Percentiles rank a stretch among this genome's conserved stretches.
phyloP scores from a whole-genome alignment of 2,888 invertebrate species.

The Sceliomorpha sp. region DNA sequence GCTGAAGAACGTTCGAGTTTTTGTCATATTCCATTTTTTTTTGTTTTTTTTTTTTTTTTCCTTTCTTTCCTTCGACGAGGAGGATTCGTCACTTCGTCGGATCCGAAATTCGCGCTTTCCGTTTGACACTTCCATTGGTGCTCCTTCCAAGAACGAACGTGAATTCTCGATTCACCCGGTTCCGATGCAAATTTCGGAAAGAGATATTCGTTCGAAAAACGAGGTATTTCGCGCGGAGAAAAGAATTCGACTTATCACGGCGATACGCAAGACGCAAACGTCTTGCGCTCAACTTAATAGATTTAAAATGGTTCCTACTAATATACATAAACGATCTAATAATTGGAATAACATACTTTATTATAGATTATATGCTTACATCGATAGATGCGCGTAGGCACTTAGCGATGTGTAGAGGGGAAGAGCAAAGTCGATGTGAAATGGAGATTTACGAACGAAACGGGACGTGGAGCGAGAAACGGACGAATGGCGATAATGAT shows the following conservation, averaged over 20 bases:
- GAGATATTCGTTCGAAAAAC: neutral
- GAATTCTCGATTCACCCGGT: conserved; percentile 1
- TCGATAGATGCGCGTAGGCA: conserved; percentile 59
- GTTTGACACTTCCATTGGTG: no score
- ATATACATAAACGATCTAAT: conserved; percentile 68
- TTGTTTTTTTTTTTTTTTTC: no score
- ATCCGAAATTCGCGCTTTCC: no score
- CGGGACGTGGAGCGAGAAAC: conserved; percentile 6
- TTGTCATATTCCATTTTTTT: no score
- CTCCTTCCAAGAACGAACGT: no score
- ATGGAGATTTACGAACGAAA: neutral
- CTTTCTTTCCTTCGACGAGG: no score
- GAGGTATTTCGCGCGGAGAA: neutral
- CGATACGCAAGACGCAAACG: conserved; percentile 6
- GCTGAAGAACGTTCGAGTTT: no score
- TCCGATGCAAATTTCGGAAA: neutral
- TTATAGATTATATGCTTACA: conserved; percentile 49
- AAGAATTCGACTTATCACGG: neutral
- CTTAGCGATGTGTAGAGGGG: conserved; percentile 63
- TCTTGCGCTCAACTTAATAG: conserved; percentile 56
- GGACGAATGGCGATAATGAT: conserved; percentile 6
- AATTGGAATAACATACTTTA: conserved; percentile 63
- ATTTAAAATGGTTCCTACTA: conserved; percentile 76
- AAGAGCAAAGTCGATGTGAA: neutral
- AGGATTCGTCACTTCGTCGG: no score